phyloP scores from a whole-genome alignment of 1,140 invertebrate genomes.

The Argopecten irradians region DNA sequence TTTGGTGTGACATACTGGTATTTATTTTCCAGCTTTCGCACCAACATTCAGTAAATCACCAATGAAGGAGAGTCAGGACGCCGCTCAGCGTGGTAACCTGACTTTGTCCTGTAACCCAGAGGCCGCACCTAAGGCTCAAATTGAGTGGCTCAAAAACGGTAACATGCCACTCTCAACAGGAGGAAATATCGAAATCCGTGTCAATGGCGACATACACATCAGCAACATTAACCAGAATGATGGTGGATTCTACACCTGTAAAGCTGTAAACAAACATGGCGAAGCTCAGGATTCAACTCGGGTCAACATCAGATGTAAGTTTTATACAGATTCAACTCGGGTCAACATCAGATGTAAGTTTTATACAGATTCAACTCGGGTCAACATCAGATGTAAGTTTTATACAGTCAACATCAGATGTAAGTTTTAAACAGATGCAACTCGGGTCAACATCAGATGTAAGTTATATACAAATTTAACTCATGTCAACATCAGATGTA shows the following conservation, averaged over 20 bases:
- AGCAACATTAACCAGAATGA: conserved; percentile 50
- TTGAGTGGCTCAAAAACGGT: conserved; percentile 92
- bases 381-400: neutral
- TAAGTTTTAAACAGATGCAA: neutral
- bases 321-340: neutral
- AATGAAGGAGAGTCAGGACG: conserved; percentile 91
- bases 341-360: neutral
- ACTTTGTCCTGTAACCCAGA: conserved; percentile 95
- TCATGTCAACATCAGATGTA: conserved; percentile 9
- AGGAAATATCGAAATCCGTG: conserved; percentile 20
- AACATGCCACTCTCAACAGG: conserved; percentile 48
- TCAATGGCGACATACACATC: conserved; percentile 53
- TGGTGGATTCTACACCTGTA: conserved; percentile 64
- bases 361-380: neutral
- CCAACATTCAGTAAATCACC: conserved; percentile 94
- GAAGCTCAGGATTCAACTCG: conserved; percentile 53
- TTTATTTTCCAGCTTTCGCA: conserved; percentile 82
- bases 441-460: neutral
- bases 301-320: conserved; percentile 52
- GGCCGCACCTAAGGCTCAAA: conserved; percentile 88
- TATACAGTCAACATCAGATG: neutral
- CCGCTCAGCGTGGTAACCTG: conserved; percentile 92
- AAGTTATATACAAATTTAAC: neutral
- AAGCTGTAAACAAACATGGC: conserved; percentile 62
- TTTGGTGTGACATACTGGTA: too few species aligned